Percentiles rank a stretch among this genome's conserved stretches.
These are phyloP conservation scores for Agriopis leucophaearia DNA, from an alignment of 2,888 invertebrate genomes.

Conservation along the genomic window DNA sequence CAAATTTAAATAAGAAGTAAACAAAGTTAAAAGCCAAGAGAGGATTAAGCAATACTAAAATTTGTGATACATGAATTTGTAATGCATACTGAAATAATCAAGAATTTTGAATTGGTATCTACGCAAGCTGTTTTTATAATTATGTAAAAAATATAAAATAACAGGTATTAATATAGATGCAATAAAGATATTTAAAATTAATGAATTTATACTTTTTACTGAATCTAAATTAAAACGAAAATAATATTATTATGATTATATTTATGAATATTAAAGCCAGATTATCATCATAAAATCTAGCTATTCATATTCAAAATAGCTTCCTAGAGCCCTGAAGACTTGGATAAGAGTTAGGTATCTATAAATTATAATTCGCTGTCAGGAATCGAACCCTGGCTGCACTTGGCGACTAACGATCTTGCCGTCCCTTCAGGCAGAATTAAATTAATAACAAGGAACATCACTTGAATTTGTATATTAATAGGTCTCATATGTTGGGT, in stretches of 20 bases:
- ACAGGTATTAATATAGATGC: too few relatives aligned
- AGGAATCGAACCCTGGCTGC: constrained; percentile 67
- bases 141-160: too few relatives aligned
- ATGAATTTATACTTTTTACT: too few relatives aligned
- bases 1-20: constrained; percentile 55
- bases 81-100: background rate
- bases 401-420: constrained; percentile 68
- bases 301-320: constrained; percentile 9
- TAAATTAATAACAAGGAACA: constrained; percentile 68
- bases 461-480: constrained; percentile 70
- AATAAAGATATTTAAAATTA: too few relatives aligned
- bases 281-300: too few relatives aligned
- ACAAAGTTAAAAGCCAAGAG: constrained; percentile 20
- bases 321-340: constrained; percentile 59
- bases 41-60: constrained; percentile 15
- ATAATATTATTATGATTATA: too few relatives aligned
- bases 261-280: background rate
- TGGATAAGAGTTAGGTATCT: constrained; percentile 59
- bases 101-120: background rate
- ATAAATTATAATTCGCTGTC: constrained; percentile 78
- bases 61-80: background rate
- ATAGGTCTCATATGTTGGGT: constrained; percentile 44
- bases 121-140: too few relatives aligned
- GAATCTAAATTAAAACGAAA: too few relatives aligned
- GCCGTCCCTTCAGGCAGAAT: constrained; percentile 63